A percentile compares a stretch with the other conserved stretches of the same genome.
phyloP scores from a whole-genome alignment of 1,140 invertebrate genomes.

The Pseudobourletiella spinata region DNA sequence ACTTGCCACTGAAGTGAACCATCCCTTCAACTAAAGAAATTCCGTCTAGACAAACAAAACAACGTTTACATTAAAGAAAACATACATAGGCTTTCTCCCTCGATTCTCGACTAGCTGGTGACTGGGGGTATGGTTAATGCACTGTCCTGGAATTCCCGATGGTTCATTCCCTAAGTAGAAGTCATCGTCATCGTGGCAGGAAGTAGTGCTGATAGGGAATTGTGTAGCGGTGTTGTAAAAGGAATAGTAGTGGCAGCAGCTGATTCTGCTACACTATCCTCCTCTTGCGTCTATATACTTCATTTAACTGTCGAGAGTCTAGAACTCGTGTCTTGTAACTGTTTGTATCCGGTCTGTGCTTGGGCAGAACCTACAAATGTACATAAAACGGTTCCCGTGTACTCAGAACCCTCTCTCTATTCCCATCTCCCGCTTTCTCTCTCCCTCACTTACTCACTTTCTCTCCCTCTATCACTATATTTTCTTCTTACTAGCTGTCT shows the following conservation, averaged over 20 bases:
- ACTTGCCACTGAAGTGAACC: constrained; percentile 16
- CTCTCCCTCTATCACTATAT: neutral
- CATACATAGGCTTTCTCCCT: too few relatives aligned
- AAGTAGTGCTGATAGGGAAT: too few relatives aligned
- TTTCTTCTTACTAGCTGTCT: neutral
- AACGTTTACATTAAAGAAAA: neutral
- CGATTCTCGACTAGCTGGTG: too few relatives aligned
- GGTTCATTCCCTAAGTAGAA: neutral
- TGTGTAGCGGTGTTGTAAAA: too few relatives aligned
- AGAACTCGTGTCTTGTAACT: too few relatives aligned
- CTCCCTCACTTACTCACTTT: neutral
- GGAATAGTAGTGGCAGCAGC: too few relatives aligned
- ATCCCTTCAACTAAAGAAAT: neutral
- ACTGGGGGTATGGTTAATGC: too few relatives aligned
- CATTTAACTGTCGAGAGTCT: neutral
- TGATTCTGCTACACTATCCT: neutral
- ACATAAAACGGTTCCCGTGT: too few relatives aligned
- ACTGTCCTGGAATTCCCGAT: neutral
- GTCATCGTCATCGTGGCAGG: too few relatives aligned
- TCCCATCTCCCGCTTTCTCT: neutral
- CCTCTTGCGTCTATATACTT: neutral
- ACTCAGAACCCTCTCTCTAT: too few relatives aligned
- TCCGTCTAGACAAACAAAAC: constrained; percentile 2
- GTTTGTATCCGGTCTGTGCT: too few relatives aligned
- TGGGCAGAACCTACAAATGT: too few relatives aligned